phyloP scores from a whole-genome alignment of 2,113 vertebrate species.

The Muscicapa adusta region DNA sequence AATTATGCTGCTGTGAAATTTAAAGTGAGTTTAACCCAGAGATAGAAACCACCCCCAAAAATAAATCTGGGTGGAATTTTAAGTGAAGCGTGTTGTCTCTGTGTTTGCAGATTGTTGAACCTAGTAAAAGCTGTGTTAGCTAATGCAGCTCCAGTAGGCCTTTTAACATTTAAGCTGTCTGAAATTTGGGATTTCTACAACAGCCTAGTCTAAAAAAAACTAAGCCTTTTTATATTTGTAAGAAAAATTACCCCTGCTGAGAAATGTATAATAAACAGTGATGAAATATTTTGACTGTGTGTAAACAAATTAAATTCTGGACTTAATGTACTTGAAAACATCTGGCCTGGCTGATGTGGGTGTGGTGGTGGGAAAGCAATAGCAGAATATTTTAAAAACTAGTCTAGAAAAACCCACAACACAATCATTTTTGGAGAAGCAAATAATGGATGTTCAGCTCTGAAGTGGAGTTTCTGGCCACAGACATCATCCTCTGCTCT shows the following conservation, averaged over 20 bases:
- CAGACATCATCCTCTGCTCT: neutral
- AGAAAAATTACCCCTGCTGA: conserved; percentile 5
- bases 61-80: neutral
- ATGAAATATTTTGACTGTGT: conserved; percentile 40
- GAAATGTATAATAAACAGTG: conserved; percentile 45
- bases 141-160: neutral
- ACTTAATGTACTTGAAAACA: conserved; percentile 51
- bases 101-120: neutral
- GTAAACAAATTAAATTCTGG: conserved; percentile 54
- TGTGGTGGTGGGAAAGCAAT: conserved; percentile 38
- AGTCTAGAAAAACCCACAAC: neutral
- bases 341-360: conserved; percentile 36
- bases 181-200: neutral
- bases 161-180: neutral
- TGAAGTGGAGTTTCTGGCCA: conserved; percentile 1
- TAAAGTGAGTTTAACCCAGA: neutral
- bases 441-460: neutral
- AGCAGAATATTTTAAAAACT: conserved; percentile 16
- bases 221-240: neutral
- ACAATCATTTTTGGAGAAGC: neutral
- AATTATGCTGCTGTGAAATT: neutral
- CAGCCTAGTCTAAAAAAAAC: neutral
- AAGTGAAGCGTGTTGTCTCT: neutral
- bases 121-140: neutral
- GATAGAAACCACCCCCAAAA: neutral